Percentiles rank a stretch among this genome's conserved stretches.
phyloP scores from a whole-genome alignment of 2,888 invertebrate genomes.

The Orchestes rusci region DNA sequence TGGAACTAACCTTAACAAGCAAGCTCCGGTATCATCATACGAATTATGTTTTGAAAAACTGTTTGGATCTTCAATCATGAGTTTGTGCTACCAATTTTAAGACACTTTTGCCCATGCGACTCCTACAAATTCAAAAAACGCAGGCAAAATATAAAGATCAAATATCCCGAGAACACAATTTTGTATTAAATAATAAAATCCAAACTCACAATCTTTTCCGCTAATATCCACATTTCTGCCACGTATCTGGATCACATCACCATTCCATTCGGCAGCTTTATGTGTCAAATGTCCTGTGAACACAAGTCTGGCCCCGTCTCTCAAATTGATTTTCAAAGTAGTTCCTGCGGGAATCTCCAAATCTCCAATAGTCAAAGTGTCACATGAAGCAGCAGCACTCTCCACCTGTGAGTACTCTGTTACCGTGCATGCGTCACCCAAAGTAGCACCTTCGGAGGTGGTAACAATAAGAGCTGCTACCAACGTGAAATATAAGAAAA shows the following conservation, averaged over 20 bases:
- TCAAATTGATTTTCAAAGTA: constrained; percentile 7
- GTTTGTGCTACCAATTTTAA: too few relatives aligned
- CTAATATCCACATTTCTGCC: constrained; percentile 12
- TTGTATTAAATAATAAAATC: too few relatives aligned
- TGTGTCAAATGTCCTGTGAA: constrained; percentile 15
- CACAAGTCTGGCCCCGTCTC: constrained; percentile 10
- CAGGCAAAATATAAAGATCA: too few relatives aligned
- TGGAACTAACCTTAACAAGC: too few relatives aligned
- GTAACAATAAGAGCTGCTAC: too few relatives aligned
- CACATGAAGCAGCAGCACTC: constrained; percentile 7
- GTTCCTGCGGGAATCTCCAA: constrained; percentile 12
- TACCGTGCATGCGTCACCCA: constrained; percentile 6
- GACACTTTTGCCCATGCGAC: too few relatives aligned
- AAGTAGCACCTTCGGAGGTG: neutral
- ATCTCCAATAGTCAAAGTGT: constrained; percentile 8
- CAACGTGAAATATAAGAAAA: too few relatives aligned
- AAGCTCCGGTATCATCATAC: too few relatives aligned
- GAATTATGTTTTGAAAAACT: too few relatives aligned
- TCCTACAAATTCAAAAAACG: too few relatives aligned
- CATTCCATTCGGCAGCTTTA: constrained; percentile 11
- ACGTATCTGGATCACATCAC: constrained; percentile 6
- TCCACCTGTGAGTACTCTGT: constrained; percentile 6
- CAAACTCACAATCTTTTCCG: constrained; percentile 15
- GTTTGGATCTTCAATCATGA: too few relatives aligned
- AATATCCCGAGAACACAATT: too few relatives aligned